Evolutionary conservation across 1,140 invertebrate species (phyloP).

Genomic region (Agraylea sexmaculata): DNA sequence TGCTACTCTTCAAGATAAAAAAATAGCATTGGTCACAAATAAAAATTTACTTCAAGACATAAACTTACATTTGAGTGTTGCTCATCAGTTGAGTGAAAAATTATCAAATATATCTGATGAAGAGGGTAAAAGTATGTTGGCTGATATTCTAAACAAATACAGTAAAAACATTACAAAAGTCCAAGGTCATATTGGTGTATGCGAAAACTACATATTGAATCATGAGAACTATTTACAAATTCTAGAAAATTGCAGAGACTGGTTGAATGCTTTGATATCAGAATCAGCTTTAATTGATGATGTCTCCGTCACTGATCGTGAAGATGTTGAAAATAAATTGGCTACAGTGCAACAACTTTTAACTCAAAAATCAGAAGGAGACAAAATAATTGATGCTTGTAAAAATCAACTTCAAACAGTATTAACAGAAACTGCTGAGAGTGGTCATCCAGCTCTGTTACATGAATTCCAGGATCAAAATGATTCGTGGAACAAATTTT

Average conservation of each 20-base stretch:
- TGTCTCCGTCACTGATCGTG: constrained; percentile 58
- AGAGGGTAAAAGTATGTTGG: constrained; percentile 57
- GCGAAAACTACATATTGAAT: constrained; percentile 62
- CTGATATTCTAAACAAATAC: constrained; percentile 56
- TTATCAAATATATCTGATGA: constrained; percentile 60
- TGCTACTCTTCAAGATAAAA: constrained; percentile 72
- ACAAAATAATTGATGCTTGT: constrained; percentile 57
- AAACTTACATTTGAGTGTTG: constrained; percentile 61
- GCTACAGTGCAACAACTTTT: constrained; percentile 63
- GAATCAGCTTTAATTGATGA: constrained; percentile 55
- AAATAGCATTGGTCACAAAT: constrained; percentile 64
- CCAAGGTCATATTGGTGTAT: constrained; percentile 50
- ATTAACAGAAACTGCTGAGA: constrained; percentile 63
- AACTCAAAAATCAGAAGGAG: constrained; percentile 58
- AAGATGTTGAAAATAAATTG: constrained; percentile 62
- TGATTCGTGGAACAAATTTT: constrained; percentile 64
- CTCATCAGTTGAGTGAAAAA: constrained; percentile 67
- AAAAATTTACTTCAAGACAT: constrained; percentile 71
- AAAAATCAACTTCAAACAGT: constrained; percentile 59
- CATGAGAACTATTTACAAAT: constrained; percentile 74
- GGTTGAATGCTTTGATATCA: constrained; percentile 55
- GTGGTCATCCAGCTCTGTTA: constrained; percentile 62
- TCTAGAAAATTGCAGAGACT: constrained; percentile 62
- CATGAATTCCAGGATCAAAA: constrained; percentile 66
- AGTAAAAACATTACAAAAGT: constrained; percentile 54